Evolutionary conservation across 2,888 invertebrate genomes (phyloP).

Genomic region (Leucophenga maculata): DNA sequence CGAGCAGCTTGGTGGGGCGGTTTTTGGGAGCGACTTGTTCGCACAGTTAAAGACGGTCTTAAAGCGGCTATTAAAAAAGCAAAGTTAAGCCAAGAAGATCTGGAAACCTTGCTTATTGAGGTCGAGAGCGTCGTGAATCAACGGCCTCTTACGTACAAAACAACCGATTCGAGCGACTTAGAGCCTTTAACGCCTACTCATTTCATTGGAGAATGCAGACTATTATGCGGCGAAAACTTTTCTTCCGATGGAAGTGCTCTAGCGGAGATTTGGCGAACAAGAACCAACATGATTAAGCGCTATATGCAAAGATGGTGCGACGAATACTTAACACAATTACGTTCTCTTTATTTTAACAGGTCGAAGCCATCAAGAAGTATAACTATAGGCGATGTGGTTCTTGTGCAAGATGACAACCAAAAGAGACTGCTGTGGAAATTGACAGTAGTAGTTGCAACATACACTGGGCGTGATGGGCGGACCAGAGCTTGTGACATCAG

Average conservation of each 20-base stretch:
- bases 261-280: background rate
- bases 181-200: background rate
- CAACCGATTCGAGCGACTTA: background rate
- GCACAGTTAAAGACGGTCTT: conserved; percentile 33
- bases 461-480: too few relatives aligned
- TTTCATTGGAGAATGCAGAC: background rate
- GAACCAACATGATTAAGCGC: background rate
- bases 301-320: background rate
- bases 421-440: background rate
- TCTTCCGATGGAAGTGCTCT: background rate
- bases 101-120: background rate
- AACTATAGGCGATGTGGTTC: too few relatives aligned
- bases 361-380: too few relatives aligned
- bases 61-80: conserved; percentile 38
- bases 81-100: background rate
- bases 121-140: background rate
- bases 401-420: background rate
- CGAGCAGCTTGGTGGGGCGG: conserved; percentile 41
- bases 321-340: background rate
- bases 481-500: background rate
- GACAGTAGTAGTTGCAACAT: background rate
- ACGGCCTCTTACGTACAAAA: background rate
- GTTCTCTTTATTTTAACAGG: background rate
- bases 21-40: conserved; percentile 38
- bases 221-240: too few relatives aligned